A percentile compares a stretch with the other conserved stretches of the same genome.
phyloP scores from a whole-genome alignment of 2,888 invertebrate genomes.

The Ctena decussata region DNA sequence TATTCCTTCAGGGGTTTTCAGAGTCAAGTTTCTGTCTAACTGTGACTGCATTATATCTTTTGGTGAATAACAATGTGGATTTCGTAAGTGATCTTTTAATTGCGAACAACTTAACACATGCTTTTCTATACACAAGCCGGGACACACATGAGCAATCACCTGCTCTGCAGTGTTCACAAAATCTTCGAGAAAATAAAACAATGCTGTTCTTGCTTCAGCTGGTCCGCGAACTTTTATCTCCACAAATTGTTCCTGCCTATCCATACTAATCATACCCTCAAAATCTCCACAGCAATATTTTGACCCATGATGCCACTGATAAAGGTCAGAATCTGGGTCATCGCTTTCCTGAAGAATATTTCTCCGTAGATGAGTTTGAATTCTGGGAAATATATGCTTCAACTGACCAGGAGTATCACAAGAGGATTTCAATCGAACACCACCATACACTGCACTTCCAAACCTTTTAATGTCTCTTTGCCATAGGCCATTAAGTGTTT shows the following conservation, averaged over 20 bases:
- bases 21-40: conserved; percentile 84
- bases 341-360: conserved; percentile 83
- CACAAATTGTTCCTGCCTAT: conserved; percentile 87
- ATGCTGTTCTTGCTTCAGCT: conserved; percentile 84
- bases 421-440: conserved; percentile 88
- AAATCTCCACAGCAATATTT: conserved; percentile 91
- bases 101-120: conserved; percentile 89
- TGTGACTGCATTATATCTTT: conserved; percentile 87
- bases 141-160: conserved; percentile 90
- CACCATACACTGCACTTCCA: conserved; percentile 89
- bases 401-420: conserved; percentile 89
- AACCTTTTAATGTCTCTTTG: conserved; percentile 87
- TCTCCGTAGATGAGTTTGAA: conserved; percentile 90
- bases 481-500: conserved; percentile 91
- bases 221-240: conserved; percentile 91
- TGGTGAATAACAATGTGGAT: conserved; percentile 82
- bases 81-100: conserved; percentile 75
- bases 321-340: conserved; percentile 90
- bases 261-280: conserved; percentile 91
- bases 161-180: conserved; percentile 90
- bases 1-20: conserved; percentile 87
- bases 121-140: conserved; percentile 90
- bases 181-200: conserved; percentile 91
- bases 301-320: conserved; percentile 92
- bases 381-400: conserved; percentile 91